Base-by-base conservation (phyloP, 2,113 vertebrate species). In the Cranoglanis bouderius region DNA sequence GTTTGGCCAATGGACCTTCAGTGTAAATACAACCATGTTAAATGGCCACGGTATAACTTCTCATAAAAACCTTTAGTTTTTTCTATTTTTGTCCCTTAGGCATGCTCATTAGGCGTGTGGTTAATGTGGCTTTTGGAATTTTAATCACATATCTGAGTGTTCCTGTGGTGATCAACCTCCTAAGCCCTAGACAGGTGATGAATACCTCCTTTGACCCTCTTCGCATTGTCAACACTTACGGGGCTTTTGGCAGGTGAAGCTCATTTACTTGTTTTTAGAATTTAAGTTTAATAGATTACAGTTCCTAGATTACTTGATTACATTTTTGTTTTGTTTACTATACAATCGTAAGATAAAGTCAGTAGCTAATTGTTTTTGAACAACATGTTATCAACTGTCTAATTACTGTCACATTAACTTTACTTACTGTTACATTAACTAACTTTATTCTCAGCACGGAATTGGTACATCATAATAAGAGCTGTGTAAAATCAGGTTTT, bases 221-320 rank as follows among this genome's bases (percentile, higher is more conserved):
- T 72, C 90, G 98, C 29, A 98, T 99, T 0, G 98, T 99, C 93
- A 99, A 99, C 95, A 99, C 98, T 1, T 99, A 99, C 0, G 98
- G 98, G 29, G 98, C 98, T 63, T 99, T 99, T 0, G 98, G 98
- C 81, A 99, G 98, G 98, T 99, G 96, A 88, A 18, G 13, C 35
- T 70, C 67, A 38, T 59, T 81, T 16, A 70, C 49, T 87, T 55
- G 5, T 81, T 21, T 81, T 19, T 55, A 19, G 26, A 78, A 77
- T 26, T 1, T 26, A 14, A 29, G 0, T 43, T 24, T 26, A 75
- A 24, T 21, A 10, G 3, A 43, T 40, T 43, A 43, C 38, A 75
- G 19, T 24, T 40, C 70, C 38, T 75, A 18, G 18, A 53, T 29
- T 49, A 75, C 21, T 43, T 5, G 21, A 26, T 26, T 26, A 26